A percentile compares a stretch with the other conserved stretches of the same genome.
Evolutionary conservation across 2,888 invertebrate genomes (phyloP).

Genomic region (Oeneis ivallda): DNA sequence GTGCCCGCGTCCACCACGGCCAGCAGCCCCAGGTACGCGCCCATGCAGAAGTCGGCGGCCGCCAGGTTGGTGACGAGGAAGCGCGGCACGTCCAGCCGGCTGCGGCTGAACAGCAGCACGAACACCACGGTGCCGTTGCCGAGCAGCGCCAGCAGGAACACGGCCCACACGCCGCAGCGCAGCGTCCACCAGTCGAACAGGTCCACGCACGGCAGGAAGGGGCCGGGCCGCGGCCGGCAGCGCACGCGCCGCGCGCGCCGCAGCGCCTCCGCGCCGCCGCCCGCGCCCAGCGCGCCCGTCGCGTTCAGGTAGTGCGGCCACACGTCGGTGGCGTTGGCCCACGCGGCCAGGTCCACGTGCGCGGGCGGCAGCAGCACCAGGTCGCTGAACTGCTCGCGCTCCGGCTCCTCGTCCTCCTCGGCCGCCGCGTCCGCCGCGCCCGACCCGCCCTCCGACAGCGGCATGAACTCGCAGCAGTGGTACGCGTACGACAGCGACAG

Average conservation of each 20-base stretch:
- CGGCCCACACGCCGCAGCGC: constrained; percentile 98
- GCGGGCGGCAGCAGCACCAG: constrained; percentile 67
- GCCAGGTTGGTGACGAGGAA: constrained; percentile 98
- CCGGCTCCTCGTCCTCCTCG: constrained; percentile 57
- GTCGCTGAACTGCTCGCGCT: constrained; percentile 66
- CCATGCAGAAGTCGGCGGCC: constrained; percentile 98
- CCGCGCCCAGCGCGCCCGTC: constrained; percentile 45
- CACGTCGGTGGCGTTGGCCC: constrained; percentile 90
- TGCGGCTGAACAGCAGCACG: constrained; percentile 93
- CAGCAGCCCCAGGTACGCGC: constrained; percentile 94
- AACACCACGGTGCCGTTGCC: constrained; percentile 98
- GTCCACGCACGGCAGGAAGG: constrained; percentile 97
- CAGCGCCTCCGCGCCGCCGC: constrained; percentile 43
- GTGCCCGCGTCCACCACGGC: constrained; percentile 98
- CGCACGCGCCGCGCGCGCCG: constrained; percentile 43
- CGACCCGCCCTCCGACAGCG: constrained; percentile 84
- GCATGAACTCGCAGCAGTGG: constrained; percentile 96
- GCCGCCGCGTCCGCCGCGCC: constrained; percentile 81
- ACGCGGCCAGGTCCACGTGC: constrained; percentile 83
- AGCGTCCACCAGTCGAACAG: constrained; percentile 99
- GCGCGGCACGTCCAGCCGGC: constrained; percentile 97
- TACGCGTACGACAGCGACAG: constrained; percentile 96
- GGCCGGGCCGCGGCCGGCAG: constrained; percentile 93
- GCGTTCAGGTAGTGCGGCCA: constrained; percentile 87
- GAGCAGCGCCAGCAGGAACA: constrained; percentile 95